Percentiles rank a stretch among this genome's conserved stretches.
Conservation (phyloP, 2,113 vertebrate genomes). For the Oncorhynchus masou region DNA sequence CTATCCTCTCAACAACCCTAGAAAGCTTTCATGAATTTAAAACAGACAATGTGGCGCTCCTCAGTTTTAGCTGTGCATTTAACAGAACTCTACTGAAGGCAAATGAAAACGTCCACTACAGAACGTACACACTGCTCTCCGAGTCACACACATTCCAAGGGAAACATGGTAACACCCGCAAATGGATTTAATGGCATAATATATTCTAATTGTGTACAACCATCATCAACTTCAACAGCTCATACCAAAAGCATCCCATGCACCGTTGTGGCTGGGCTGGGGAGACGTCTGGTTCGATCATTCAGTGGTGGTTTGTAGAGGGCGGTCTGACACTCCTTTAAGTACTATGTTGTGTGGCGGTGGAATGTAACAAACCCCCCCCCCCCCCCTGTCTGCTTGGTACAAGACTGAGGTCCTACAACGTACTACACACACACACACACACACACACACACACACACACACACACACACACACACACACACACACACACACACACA, state of each 20-base stretch:
- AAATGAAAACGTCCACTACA: neutral
- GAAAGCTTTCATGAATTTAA: slow-evolving; percentile 28
- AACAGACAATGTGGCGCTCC: slow-evolving; percentile 6
- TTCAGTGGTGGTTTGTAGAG: neutral
- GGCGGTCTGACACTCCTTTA: too few relatives aligned
- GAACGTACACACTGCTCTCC: neutral
- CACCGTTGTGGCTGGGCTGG: slow-evolving; percentile 3
- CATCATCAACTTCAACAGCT: neutral
- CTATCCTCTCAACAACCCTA: neutral
- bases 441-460: too few relatives aligned
- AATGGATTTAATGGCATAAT: neutral
- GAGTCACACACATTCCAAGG: neutral
- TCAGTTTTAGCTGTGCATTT: too few relatives aligned
- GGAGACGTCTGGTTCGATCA: neutral
- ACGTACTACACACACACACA: too few relatives aligned
- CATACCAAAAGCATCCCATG: neutral
- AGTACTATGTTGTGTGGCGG: too few relatives aligned
- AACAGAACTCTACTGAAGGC: neutral
- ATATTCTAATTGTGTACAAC: neutral
- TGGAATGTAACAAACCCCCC: too few relatives aligned
- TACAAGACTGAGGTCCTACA: too few relatives aligned
- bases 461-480: too few relatives aligned
- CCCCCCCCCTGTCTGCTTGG: too few relatives aligned
- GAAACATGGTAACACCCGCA: neutral
- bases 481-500: too few relatives aligned